These are phyloP conservation scores for Semotilus atromaculatus DNA, from an alignment of 2,797 vertebrate genomes.

Conservation along the genomic window DNA sequence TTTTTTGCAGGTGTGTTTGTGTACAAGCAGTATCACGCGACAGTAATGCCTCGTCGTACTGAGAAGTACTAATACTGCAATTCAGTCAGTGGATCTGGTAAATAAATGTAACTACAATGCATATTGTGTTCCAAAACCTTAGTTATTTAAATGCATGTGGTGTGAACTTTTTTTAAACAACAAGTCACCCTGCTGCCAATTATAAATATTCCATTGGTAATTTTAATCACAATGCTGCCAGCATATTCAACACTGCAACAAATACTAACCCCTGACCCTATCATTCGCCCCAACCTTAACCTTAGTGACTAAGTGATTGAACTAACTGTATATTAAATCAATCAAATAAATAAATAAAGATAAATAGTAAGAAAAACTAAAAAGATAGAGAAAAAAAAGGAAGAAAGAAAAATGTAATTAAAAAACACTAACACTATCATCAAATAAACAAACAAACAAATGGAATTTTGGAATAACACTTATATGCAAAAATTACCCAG, in stretches of 20 bases:
- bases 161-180: neutral
- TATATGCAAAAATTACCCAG: neutral
- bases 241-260: too few relatives aligned
- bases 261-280: too few relatives aligned
- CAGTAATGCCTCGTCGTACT: slow-evolving; percentile 1
- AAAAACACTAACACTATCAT: neutral
- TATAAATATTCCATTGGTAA: neutral
- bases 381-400: neutral
- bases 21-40: neutral
- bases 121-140: neutral
- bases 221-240: neutral
- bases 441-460: neutral
- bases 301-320: too few relatives aligned
- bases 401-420: neutral
- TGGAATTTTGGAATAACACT: neutral
- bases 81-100: too few relatives aligned
- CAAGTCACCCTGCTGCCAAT: too few relatives aligned
- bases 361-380: too few relatives aligned
- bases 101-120: slow-evolving; percentile 13
- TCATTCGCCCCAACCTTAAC: too few relatives aligned
- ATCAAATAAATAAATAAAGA: too few relatives aligned
- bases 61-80: neutral
- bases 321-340: too few relatives aligned
- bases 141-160: slow-evolving; percentile 5
- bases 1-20: neutral